A percentile compares a stretch with the other conserved stretches of the same genome.
Evolutionary conservation across 1,140 invertebrate species (phyloP).

Genomic region (Tetramorium alpestre): DNA sequence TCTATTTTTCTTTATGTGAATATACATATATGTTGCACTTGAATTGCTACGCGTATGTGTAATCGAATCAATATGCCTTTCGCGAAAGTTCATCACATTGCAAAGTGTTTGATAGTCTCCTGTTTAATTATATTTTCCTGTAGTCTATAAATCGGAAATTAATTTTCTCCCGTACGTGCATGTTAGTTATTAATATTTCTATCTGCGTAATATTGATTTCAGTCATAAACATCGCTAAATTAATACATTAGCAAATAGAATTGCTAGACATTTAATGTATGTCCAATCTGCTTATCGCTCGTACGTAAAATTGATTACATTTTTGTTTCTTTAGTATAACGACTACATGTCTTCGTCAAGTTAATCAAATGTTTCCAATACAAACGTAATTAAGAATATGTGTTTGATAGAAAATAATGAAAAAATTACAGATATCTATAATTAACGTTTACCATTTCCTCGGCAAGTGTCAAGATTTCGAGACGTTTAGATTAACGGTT

Average conservation of each 20-base stretch:
- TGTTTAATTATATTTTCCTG: conserved; percentile 44
- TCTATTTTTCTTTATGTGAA: background rate
- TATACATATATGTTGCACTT: background rate
- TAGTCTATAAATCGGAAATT: conserved; percentile 29
- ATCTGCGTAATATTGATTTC: conserved; percentile 14
- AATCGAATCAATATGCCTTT: conserved; percentile 16
- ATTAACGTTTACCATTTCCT: background rate
- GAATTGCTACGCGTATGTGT: background rate
- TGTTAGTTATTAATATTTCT: conserved; percentile 29
- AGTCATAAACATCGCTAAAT: conserved; percentile 29
- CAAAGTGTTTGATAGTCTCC: conserved; percentile 8
- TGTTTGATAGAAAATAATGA: background rate
- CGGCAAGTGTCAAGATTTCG: background rate
- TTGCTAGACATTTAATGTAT: background rate
- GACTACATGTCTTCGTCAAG: background rate
- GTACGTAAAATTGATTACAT: background rate
- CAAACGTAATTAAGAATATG: background rate
- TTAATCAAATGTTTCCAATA: background rate
- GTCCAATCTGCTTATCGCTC: conserved; percentile 19
- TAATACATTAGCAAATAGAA: conserved; percentile 25
- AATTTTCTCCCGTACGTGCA: conserved; percentile 2
- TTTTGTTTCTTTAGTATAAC: background rate
- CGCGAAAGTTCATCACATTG: background rate
- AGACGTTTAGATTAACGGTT: background rate
- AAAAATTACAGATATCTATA: background rate